Conservation (phyloP, 2,888 invertebrate genomes). For the Melikaiella ostensackeni region DNA sequence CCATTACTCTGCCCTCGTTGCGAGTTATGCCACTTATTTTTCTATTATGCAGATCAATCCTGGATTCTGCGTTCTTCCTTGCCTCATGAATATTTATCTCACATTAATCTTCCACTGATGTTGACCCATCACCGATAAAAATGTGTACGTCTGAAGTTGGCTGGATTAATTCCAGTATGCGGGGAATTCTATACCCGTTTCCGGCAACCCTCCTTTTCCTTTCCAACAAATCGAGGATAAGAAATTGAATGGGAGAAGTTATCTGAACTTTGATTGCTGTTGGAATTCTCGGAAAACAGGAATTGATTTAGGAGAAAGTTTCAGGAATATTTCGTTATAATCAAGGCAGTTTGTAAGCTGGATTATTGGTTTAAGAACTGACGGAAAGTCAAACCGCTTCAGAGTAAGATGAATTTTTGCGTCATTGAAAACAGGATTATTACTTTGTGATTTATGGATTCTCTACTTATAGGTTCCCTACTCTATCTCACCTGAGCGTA, state of each 20-base stretch:
- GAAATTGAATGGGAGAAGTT: constrained; percentile 24
- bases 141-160: background rate
- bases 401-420: background rate
- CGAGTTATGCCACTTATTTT: constrained; percentile 13
- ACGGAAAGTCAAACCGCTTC: background rate
- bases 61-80: constrained; percentile 12
- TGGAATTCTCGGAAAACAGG: constrained; percentile 5
- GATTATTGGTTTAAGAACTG: constrained; percentile 17
- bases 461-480: no score
- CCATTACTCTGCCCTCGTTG: constrained; percentile 5
- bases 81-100: constrained; percentile 11
- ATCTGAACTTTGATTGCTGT: constrained; percentile 17
- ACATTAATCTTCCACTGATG: constrained; percentile 9
- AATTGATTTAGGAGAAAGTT: constrained; percentile 19
- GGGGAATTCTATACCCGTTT: constrained; percentile 6
- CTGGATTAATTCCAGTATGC: constrained; percentile 21
- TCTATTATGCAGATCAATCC: constrained; percentile 17
- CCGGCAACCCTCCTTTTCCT: constrained; percentile 10
- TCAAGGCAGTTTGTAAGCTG: constrained; percentile 1
- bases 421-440: background rate
- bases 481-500: background rate
- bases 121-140: constrained; percentile 7
- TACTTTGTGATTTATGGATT: background rate
- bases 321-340: constrained; percentile 2
- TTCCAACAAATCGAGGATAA: constrained; percentile 25